Evolutionary conservation across 2,888 invertebrate genomes (phyloP).

Genomic region (Rhagophthalmus giganteus): DNA sequence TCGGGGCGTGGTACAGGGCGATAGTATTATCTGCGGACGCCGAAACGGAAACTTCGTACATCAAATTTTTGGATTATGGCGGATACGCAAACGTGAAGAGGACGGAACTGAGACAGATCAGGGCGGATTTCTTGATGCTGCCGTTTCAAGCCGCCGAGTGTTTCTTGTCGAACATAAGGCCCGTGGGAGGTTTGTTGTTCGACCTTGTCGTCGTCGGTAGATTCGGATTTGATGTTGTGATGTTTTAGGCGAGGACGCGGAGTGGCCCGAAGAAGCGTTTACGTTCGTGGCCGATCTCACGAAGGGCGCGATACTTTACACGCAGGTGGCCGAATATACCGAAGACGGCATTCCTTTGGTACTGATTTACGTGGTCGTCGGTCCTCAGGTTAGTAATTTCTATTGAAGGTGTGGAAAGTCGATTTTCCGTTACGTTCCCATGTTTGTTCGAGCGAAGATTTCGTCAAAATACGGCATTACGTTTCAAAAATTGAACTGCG

Average conservation of each 20-base stretch:
- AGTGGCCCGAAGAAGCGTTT: conserved; percentile 79
- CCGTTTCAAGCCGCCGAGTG: conserved; percentile 99
- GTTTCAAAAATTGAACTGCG: too few species aligned
- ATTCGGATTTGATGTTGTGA: background rate
- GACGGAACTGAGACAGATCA: conserved; percentile 83
- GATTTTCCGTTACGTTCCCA: too few species aligned
- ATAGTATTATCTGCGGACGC: conserved; percentile 70
- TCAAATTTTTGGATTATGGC: conserved; percentile 93
- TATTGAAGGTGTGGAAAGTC: too few species aligned
- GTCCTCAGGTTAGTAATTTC: conserved; percentile 59
- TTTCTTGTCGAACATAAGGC: conserved; percentile 84
- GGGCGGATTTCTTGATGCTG: conserved; percentile 88
- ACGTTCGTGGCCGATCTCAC: conserved; percentile 78
- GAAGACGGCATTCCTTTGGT: conserved; percentile 78
- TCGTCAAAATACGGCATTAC: too few species aligned
- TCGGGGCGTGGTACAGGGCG: conserved; percentile 88
- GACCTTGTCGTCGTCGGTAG: too few species aligned
- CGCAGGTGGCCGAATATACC: conserved; percentile 84
- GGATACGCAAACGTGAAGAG: conserved; percentile 83
- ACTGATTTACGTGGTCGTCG: conserved; percentile 76
- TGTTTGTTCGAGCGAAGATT: too few species aligned
- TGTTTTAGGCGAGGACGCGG: conserved; percentile 55
- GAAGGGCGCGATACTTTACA: conserved; percentile 81
- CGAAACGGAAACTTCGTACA: conserved; percentile 72
- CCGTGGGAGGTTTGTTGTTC: conserved; percentile 73